A percentile compares a stretch with the other conserved stretches of the same genome.
Evolutionary conservation across 2,113 vertebrate genomes (phyloP).

Genomic region (Entomyzon cyanotis): DNA sequence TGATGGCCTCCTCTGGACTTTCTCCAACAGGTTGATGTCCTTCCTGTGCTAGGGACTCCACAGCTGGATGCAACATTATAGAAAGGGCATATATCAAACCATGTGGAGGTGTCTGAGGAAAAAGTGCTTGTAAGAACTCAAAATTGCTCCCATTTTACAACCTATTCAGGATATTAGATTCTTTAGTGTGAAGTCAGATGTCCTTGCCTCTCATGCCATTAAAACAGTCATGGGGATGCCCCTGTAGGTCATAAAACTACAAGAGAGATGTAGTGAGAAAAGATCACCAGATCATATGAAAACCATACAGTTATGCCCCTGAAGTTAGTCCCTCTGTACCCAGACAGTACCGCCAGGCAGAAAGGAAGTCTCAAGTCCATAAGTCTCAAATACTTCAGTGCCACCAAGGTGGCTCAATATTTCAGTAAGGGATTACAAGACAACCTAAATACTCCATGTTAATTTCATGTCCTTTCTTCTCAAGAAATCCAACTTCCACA

Average conservation of each 20-base stretch:
- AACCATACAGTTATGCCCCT: fast-evolving
- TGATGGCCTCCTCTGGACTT: neutral
- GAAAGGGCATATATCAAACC: neutral
- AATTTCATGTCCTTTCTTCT: neutral
- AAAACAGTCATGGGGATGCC: neutral
- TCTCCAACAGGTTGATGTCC: neutral
- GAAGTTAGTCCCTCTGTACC: neutral
- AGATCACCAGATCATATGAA: neutral
- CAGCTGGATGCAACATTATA: neutral
- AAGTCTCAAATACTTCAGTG: neutral
- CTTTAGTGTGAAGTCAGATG: neutral
- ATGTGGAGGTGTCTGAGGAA: fast-evolving
- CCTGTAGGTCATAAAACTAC: neutral
- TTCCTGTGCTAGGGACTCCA: neutral
- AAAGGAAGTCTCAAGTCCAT: neutral
- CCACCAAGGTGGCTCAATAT: neutral
- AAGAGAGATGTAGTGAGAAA: neutral
- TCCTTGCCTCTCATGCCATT: neutral
- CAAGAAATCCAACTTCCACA: neutral
- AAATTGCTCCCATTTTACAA: neutral
- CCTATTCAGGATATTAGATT: neutral
- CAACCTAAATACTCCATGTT: neutral
- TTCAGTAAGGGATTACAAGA: neutral
- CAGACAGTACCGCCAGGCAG: neutral
- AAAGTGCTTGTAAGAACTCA: neutral